Base-by-base conservation (phyloP, 2,888 invertebrate genomes). In the Caenorhabditis sp. region DNA sequence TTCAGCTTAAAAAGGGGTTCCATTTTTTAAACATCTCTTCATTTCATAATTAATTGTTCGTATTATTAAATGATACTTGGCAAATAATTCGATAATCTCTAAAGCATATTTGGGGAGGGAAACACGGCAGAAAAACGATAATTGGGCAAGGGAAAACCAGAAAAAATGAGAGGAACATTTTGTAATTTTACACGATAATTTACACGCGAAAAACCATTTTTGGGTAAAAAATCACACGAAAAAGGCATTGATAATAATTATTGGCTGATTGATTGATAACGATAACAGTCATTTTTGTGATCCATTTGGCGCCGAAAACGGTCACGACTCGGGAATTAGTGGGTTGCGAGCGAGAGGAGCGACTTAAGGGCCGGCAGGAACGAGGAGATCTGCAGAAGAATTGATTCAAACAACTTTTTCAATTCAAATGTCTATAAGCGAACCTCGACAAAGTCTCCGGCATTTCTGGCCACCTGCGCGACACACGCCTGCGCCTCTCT, bases 291-390 rank as follows among this genome's bases (percentile, higher is more conserved):
- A 41, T n/a, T 41, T n/a, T n/a, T 59, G 43, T 32, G 35, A 35
- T 35, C 35, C 11, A 35, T 35, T 13, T 13, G 9, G 11, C 35
- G 35, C 4, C 53, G 45, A 15, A 43, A 22, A 52, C 6, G 43
- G 55, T n/a, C n/a, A n/a, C n/a, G n/a, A n/a, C n/a, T n/a, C n/a
- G n/a, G n/a, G n/a, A n/a, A 52, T 71, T 61, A 71, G 24, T 50
- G 71, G 15, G 35, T 30, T 15, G 71, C 71, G 20, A 72, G 55
- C 30, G 71, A 71, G 26, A 61, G 46, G 13, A 73, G 73, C 2
- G 73, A 73, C 43, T 65, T 65, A 20, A 73, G 65, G 32, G 73
- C 63, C 35, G 73, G 73, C n/a, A 73, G 58, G 53, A 73, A 73
- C 52, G 73, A 65, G n/a, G 73, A 73, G 41, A 73, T 58, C 73